Conservation (phyloP, 2,888 invertebrate genomes). For the Adineta ricciae region DNA sequence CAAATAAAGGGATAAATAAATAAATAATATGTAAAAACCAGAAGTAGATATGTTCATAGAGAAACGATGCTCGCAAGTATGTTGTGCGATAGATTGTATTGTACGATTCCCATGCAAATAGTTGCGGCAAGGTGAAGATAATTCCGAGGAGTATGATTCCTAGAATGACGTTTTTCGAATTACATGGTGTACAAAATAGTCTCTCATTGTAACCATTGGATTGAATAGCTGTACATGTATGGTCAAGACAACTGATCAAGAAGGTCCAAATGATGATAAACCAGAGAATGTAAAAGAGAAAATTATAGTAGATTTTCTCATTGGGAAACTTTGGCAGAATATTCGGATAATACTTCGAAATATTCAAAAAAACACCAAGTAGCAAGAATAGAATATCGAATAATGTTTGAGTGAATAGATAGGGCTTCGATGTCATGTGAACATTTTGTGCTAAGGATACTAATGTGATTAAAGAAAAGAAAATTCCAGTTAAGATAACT, state of each 20-base stretch:
- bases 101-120: not conserved
- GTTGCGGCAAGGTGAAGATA: not conserved
- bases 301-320: slow-evolving; percentile 5
- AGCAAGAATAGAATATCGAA: not conserved
- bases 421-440: not conserved
- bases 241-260: not conserved
- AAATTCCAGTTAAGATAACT: not conserved
- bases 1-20: slow-evolving; percentile 9
- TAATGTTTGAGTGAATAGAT: slow-evolving; percentile 14
- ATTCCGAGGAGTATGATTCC: not conserved
- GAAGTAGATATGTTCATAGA: slow-evolving; percentile 21
- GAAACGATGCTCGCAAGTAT: not conserved
- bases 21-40: slow-evolving; percentile 14
- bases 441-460: not conserved
- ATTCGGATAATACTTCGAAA: not conserved
- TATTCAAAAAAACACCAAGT: not conserved
- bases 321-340: not conserved
- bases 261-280: not conserved
- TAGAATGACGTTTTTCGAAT: not conserved
- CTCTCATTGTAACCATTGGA: slow-evolving; percentile 15
- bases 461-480: slow-evolving; percentile 13
- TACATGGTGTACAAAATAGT: slow-evolving; percentile 16
- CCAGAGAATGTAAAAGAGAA: not conserved
- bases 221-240: slow-evolving; percentile 16
- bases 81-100: not conserved